Evolutionary conservation across 1,140 invertebrate genomes (phyloP), one percentile per base, ranked within the genome.

Genomic region (Brachionus plicatilis): DNA sequence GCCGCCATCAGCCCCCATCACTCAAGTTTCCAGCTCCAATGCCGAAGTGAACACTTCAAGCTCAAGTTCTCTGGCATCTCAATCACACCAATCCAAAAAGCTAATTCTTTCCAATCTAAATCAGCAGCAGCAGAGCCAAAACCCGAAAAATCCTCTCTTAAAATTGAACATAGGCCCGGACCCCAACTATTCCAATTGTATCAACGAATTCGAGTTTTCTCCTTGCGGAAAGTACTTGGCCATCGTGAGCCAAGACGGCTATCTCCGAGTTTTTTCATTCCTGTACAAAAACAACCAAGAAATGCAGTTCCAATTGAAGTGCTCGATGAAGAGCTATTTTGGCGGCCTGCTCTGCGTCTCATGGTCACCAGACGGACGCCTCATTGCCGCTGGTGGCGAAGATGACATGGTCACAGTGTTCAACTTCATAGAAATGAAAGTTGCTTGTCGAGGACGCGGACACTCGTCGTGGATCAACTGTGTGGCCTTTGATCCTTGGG

Each of bases 341-440:
- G 97, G 97, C 76, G 97, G 97, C 29, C 93, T 93, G 12, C 86
- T 93, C 11, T 99, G 97, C 89, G 95, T 99, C 14, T 95, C 95
- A 88, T 99, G 98, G 98, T 97, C 96, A 17, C 96, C 96, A 0
- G 97, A 99, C 90, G 94, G 95, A 8, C 94, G 94, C 87, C 96
- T 96, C 87, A 94, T 99, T 50, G 96, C 96, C 2, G 95, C 95
- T 1, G 97, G 97, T 4, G 98, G 98, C 27, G 97, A 99, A 90
- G 98, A 99, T 91, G 97, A 99, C 90, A 91, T 99, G 50, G 94
- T 99, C 6, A 98, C 97, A 8, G 94, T 99, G n/a, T 99, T 95
- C 94, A 96, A 95, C 70, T 93, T 97, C 88, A 27, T 29, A n/a
- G 91, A 93, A 86, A 96, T 99, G 87, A 91, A 96, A 75, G 96